Evolutionary conservation across 92 coral and sea anemone genomes (phyloP).

Genomic region (Actinostola sp.): DNA sequence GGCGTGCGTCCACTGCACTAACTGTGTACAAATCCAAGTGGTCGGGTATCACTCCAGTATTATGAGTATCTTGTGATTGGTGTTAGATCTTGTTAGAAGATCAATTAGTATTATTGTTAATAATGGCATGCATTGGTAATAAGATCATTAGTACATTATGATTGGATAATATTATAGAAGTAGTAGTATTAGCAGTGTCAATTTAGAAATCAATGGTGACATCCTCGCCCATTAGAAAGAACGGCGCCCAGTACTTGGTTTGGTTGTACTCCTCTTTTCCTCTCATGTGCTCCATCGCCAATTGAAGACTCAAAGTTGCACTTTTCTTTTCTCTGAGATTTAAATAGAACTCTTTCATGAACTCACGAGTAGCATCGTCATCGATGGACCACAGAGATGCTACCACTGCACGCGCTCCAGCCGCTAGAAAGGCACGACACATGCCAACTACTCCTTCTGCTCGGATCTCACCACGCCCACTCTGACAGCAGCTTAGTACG

Average conservation of each 20-base stretch:
- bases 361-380: slow-evolving; percentile 14
- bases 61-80: no score
- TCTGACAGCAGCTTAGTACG: slow-evolving; percentile 18
- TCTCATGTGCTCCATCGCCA: slow-evolving; percentile 25
- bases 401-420: slow-evolving; percentile 39
- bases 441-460: slow-evolving; percentile 37
- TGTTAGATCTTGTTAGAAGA: no score
- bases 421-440: slow-evolving; percentile 36
- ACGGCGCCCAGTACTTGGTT: slow-evolving; percentile 23
- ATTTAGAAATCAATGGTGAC: slow-evolving; percentile 5
- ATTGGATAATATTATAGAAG: no score
- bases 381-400: slow-evolving; percentile 18
- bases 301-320: slow-evolving; percentile 15
- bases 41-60: no score
- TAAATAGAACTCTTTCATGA: slow-evolving; percentile 20
- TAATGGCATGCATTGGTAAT: no score
- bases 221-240: slow-evolving; percentile 19
- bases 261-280: not conserved
- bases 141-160: no score
- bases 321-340: slow-evolving; percentile 10
- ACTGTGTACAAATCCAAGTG: no score
- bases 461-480: slow-evolving; percentile 19
- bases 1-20: no score
- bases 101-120: no score
- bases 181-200: no score